Conservation (phyloP, 2,797 vertebrate genomes). For the Vipera ursinii region DNA sequence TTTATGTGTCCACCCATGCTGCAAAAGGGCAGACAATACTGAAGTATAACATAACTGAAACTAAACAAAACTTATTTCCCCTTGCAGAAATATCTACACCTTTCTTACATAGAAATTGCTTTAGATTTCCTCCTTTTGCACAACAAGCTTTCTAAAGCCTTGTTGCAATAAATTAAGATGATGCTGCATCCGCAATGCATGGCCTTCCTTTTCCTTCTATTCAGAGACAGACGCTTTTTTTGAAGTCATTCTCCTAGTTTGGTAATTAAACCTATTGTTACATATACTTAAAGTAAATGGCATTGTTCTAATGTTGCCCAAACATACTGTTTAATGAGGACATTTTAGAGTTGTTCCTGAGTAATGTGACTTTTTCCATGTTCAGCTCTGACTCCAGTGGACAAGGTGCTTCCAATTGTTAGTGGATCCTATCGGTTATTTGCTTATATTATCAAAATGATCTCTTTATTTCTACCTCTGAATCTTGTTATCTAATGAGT, state of each 20-base stretch:
- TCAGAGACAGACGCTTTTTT: not conserved
- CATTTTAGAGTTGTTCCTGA: not conserved
- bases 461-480: not conserved
- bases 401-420: not conserved
- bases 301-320: not conserved
- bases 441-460: not conserved
- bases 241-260: not conserved
- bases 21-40: not conserved
- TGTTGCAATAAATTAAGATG: not conserved
- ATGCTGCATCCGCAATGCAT: not conserved
- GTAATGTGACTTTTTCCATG: not conserved
- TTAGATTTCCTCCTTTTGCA: not conserved
- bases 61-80: not conserved
- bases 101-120: not conserved
- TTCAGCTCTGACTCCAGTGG: not conserved
- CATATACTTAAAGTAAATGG: not conserved
- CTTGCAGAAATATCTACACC: not conserved
- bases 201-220: not conserved
- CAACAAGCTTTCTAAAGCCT: not conserved
- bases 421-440: not conserved
- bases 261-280: not conserved
- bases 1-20: not conserved
- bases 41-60: not conserved
- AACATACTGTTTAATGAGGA: not conserved
- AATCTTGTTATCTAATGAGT: not conserved